Percentiles rank a stretch among this genome's conserved stretches.
Evolutionary conservation across 2,888 invertebrate species (phyloP).

Genomic region (Pachydiplax longipennis): DNA sequence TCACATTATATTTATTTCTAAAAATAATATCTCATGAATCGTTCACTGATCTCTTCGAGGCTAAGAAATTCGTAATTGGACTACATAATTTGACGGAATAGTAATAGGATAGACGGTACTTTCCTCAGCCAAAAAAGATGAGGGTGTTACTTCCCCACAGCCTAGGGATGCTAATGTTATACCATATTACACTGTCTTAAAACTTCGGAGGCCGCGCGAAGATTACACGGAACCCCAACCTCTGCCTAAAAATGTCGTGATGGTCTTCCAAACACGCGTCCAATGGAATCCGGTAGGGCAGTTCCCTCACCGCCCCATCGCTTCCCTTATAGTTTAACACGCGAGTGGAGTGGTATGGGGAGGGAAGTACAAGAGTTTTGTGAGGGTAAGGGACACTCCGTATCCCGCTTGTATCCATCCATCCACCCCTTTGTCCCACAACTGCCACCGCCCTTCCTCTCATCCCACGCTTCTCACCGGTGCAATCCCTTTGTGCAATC

Average conservation of each 20-base stretch:
- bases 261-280: background rate
- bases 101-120: too few relatives aligned
- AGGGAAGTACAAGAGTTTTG: slow-evolving; percentile 19
- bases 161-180: background rate
- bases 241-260: background rate
- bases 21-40: too few relatives aligned
- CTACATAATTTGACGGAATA: too few relatives aligned
- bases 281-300: background rate
- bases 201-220: background rate
- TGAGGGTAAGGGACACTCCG: slow-evolving; percentile 1
- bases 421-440: background rate
- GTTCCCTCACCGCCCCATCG: background rate
- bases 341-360: background rate
- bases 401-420: slow-evolving; percentile 20
- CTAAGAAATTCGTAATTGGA: too few relatives aligned
- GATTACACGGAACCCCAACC: background rate
- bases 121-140: too few relatives aligned
- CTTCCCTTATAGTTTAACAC: background rate
- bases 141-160: too few relatives aligned
- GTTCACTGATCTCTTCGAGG: too few relatives aligned
- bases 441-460: background rate
- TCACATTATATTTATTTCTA: too few relatives aligned
- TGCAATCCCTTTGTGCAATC: slow-evolving; percentile 16
- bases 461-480: background rate
- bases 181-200: background rate